Conservation (phyloP, 1,140 invertebrate species). For the Penaeus chinensis region DNA sequence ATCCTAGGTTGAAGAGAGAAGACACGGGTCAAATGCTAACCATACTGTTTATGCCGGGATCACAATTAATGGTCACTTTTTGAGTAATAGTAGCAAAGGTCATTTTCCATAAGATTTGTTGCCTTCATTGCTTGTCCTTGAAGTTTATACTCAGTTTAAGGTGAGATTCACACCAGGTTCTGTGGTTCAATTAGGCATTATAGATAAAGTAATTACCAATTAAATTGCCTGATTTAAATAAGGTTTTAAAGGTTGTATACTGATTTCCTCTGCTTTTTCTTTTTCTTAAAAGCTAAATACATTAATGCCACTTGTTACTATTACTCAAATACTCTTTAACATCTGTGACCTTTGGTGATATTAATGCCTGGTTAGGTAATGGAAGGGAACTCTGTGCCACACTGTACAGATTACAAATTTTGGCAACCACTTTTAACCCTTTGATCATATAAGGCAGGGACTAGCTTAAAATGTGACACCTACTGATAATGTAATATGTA, state of each 20-base stretch:
- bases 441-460: no score
- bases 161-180: no score
- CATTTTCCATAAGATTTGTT: neutral
- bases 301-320: slow-evolving; percentile 31
- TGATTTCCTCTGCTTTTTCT: no score
- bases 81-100: slow-evolving; percentile 33
- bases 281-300: neutral
- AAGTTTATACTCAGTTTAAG: no score
- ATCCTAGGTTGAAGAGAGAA: slow-evolving; percentile 54
- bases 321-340: slow-evolving; percentile 34
- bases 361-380: slow-evolving; percentile 20
- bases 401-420: neutral
- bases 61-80: slow-evolving; percentile 28
- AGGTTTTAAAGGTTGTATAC: no score
- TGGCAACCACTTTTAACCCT: no score
- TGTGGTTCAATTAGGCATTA: no score
- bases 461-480: no score
- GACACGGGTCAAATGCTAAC: slow-evolving; percentile 57
- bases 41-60: slow-evolving; percentile 44
- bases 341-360: slow-evolving; percentile 30
- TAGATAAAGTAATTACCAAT: no score
- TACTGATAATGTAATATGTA: no score
- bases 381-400: slow-evolving; percentile 12
- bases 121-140: no score
- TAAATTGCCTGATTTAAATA: no score